These are phyloP conservation scores for Microhierax caerulescens DNA, from an alignment of 2,797 vertebrate species.

Conservation along the genomic window DNA sequence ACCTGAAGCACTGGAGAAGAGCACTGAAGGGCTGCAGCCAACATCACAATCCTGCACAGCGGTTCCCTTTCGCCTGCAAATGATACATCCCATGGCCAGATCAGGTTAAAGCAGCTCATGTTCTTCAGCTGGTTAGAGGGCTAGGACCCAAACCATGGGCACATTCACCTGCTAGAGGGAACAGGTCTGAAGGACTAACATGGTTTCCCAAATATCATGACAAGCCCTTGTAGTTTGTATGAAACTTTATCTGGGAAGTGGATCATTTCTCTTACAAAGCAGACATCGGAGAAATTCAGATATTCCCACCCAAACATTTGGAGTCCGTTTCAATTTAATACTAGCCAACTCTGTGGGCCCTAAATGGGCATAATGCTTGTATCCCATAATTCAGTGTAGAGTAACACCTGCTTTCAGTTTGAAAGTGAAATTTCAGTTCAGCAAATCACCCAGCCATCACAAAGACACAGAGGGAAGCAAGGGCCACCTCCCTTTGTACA, in stretches of 20 bases:
- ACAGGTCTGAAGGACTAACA: neutral
- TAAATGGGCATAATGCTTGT: neutral
- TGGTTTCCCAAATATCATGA: neutral
- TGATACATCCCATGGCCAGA: neutral
- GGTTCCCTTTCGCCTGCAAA: neutral
- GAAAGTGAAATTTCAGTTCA: conserved; percentile 28
- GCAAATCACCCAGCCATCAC: neutral
- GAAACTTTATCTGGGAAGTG: neutral
- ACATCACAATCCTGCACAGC: neutral
- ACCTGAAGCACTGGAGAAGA: neutral
- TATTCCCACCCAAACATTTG: neutral
- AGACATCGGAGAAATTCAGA: neutral
- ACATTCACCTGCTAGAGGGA: neutral
- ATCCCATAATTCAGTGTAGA: neutral
- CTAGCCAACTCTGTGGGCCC: neutral
- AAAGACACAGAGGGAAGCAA: conserved; percentile 28
- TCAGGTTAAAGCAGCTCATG: neutral
- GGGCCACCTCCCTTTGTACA: conserved; percentile 35
- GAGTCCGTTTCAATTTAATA: neutral
- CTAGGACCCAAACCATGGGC: neutral
- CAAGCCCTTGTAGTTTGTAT: neutral
- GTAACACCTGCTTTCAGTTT: conserved; percentile 32
- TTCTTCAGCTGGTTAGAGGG: neutral
- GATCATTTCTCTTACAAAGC: neutral
- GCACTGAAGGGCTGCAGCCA: neutral